These are phyloP conservation scores for Pelodiscus sinensis DNA, from an alignment of 2,113 vertebrate genomes.

Conservation along the genomic window DNA sequence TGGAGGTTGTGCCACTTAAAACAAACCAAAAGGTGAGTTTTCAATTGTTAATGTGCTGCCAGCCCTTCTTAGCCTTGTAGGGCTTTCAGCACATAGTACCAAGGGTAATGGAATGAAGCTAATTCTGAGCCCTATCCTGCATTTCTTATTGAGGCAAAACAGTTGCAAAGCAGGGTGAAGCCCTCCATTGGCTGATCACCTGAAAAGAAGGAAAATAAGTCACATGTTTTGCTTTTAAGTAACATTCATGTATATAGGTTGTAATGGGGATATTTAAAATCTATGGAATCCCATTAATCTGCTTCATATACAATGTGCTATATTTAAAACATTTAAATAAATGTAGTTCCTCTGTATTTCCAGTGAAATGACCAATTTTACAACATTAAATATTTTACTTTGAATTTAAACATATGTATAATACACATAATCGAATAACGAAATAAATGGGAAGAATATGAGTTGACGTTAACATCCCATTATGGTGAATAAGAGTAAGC, in stretches of 20 bases:
- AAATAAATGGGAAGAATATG: background rate
- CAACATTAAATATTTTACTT: background rate
- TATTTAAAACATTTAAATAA: background rate
- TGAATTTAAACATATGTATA: background rate
- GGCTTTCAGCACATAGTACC: background rate
- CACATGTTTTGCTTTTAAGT: background rate
- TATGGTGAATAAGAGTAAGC: background rate
- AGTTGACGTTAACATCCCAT: background rate
- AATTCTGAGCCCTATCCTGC: background rate
- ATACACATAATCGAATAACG: background rate
- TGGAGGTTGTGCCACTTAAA: background rate
- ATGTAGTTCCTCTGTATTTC: background rate
- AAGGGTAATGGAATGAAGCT: background rate
- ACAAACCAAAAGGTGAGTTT: conserved; percentile 9
- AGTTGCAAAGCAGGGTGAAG: background rate
- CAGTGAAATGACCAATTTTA: background rate
- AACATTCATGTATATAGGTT: background rate
- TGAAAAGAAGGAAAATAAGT: background rate
- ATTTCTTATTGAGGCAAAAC: background rate
- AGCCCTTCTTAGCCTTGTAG: background rate
- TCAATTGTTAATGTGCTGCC: background rate
- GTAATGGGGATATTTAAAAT: background rate
- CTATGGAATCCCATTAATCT: background rate
- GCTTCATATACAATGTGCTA: background rate
- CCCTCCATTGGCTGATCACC: background rate